Conservation (phyloP, 2,113 vertebrate species). For the Lagopus muta region DNA sequence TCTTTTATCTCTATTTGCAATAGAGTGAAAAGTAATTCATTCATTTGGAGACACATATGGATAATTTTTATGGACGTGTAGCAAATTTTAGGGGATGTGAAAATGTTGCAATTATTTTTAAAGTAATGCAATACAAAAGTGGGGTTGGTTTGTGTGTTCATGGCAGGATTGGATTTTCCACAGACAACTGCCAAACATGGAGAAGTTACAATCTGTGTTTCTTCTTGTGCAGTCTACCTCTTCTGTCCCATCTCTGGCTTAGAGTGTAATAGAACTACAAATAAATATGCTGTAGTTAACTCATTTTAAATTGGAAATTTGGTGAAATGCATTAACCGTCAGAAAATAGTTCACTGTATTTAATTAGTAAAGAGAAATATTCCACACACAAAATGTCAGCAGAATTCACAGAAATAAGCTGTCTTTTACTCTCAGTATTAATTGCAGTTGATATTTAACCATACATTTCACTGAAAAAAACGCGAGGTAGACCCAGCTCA, state of each 20-base stretch:
- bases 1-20: conserved; percentile 59
- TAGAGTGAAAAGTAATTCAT: conserved; percentile 58
- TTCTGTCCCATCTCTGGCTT: background rate
- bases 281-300: conserved; percentile 18
- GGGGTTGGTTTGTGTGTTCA: conserved; percentile 21
- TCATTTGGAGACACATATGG: conserved; percentile 50
- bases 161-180: conserved; percentile 55
- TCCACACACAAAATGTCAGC: background rate
- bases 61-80: conserved; percentile 38
- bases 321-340: background rate
- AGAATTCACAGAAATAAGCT: conserved; percentile 41
- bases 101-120: conserved; percentile 60
- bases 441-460: conserved; percentile 35
- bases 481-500: background rate
- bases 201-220: conserved; percentile 29
- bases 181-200: background rate
- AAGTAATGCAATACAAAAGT: conserved; percentile 39
- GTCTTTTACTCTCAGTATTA: conserved; percentile 19
- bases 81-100: conserved; percentile 41
- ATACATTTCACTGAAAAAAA: background rate
- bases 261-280: background rate
- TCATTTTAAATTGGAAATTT: conserved; percentile 23
- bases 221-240: conserved; percentile 6
- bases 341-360: background rate
- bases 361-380: conserved; percentile 44